Evolutionary conservation across 2,797 vertebrate species (phyloP).

Genomic region (Danio aesculapii): DNA sequence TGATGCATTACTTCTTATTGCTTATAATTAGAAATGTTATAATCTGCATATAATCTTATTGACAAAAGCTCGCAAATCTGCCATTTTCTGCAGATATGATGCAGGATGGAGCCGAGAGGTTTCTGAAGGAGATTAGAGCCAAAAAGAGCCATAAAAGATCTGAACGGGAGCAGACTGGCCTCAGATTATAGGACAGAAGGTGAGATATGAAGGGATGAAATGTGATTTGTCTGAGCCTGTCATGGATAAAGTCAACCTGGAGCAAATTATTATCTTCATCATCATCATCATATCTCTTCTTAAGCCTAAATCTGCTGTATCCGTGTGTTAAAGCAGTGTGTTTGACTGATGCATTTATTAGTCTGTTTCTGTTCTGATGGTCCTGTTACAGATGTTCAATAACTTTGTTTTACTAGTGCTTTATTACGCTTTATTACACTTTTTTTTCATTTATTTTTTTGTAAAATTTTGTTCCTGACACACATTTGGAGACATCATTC

Average conservation of each 20-base stretch:
- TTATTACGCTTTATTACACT: no score
- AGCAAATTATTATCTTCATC: neutral
- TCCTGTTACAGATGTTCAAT: no score
- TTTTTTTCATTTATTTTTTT: no score
- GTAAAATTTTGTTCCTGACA: no score
- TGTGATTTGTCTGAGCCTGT: slow-evolving; percentile 20
- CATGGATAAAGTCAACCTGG: slow-evolving; percentile 28
- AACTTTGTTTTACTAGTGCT: no score
- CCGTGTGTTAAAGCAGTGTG: neutral
- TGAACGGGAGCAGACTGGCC: slow-evolving; percentile 45
- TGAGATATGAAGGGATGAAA: slow-evolving; percentile 46
- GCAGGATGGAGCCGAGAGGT: no score
- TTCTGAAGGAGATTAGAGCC: neutral
- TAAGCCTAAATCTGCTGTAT: neutral
- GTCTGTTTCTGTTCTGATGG: no score
- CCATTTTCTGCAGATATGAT: no score
- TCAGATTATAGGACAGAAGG: slow-evolving; percentile 43
- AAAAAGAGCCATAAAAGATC: slow-evolving; percentile 31
- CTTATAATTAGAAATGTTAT: no score
- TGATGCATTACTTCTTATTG: no score
- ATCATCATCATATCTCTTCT: slow-evolving; percentile 3
- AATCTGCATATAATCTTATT: no score
- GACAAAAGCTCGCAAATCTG: neutral
- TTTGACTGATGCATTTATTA: neutral
- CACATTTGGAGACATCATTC: no score